Conservation (phyloP, 2,888 invertebrate species). For the Trileptium ribeirensis region DNA sequence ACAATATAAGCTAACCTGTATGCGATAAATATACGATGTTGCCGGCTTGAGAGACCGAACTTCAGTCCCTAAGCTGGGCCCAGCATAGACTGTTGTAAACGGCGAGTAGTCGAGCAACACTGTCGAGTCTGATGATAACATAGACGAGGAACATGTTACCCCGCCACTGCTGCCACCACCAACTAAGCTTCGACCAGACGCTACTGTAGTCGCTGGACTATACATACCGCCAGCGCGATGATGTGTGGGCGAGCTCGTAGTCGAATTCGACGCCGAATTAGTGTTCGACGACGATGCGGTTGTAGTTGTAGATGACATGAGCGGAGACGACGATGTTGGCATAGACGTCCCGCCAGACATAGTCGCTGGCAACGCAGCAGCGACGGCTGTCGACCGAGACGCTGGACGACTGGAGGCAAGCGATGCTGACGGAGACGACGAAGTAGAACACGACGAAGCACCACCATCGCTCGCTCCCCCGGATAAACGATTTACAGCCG, state of each 20-base stretch:
- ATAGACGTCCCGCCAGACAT: not conserved
- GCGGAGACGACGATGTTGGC: not conserved
- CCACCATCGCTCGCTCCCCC: not conserved
- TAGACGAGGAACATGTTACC: not conserved
- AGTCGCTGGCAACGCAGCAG: not conserved
- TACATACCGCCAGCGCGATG: not conserved
- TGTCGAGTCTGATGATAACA: not conserved
- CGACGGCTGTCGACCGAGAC: not conserved
- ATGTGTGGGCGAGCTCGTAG: not conserved
- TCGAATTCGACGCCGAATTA: not conserved
- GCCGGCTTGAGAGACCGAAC: constrained; percentile 69
- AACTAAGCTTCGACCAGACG: not conserved
- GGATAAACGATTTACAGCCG: no score
- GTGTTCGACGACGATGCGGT: not conserved
- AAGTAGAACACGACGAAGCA: not conserved
- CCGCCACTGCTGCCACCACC: not conserved
- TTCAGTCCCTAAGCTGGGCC: constrained; percentile 56
- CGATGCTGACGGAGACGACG: not conserved
- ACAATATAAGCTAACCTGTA: constrained; percentile 55
- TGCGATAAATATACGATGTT: constrained; percentile 70
- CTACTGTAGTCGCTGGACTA: not conserved
- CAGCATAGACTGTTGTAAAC: constrained; percentile 19
- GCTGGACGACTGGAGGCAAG: not conserved
- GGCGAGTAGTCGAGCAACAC: not conserved
- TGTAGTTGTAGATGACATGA: not conserved